Evolutionary conservation across 1,140 invertebrate genomes (phyloP).

Genomic region (Lasioglossum baleicum): DNA sequence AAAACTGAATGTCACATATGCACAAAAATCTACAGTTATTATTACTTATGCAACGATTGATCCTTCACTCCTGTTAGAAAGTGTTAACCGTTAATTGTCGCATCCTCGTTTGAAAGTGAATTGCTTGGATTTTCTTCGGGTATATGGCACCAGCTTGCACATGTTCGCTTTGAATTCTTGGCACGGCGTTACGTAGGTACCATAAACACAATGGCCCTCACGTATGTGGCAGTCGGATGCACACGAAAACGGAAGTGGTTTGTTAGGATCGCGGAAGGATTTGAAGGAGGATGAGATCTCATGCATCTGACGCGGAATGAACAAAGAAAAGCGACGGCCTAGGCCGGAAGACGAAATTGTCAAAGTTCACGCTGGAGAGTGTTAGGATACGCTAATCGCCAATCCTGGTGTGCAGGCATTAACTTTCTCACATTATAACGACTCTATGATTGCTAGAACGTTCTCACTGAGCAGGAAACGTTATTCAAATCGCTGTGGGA

Average conservation of each 20-base stretch:
- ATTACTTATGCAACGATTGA: no score
- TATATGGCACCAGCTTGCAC: not conserved
- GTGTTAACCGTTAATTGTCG: slow-evolving; percentile 6
- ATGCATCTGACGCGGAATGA: not conserved
- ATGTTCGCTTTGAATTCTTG: not conserved
- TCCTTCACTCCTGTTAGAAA: not conserved
- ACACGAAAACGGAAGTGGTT: not conserved
- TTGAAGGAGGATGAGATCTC: not conserved
- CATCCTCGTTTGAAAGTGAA: slow-evolving; percentile 25
- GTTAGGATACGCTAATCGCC: slow-evolving; percentile 28
- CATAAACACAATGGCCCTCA: not conserved
- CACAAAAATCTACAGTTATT: no score
- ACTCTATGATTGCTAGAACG: slow-evolving; percentile 3
- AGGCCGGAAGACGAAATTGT: slow-evolving; percentile 15
- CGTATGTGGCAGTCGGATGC: not conserved
- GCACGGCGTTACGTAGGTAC: not conserved
- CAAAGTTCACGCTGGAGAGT: not conserved
- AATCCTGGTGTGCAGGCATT: not conserved
- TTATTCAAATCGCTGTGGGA: not conserved
- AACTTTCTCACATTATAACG: slow-evolving; percentile 40
- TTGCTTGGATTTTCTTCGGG: not conserved
- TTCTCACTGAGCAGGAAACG: slow-evolving; percentile 19
- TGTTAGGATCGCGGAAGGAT: not conserved
- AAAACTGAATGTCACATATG: no score
- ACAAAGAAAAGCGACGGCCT: not conserved